A percentile compares a stretch with the other conserved stretches of the same genome.
These are phyloP conservation scores for Hemaris fuciformis DNA, from an alignment of 2,888 invertebrate species.

Conservation along the genomic window DNA sequence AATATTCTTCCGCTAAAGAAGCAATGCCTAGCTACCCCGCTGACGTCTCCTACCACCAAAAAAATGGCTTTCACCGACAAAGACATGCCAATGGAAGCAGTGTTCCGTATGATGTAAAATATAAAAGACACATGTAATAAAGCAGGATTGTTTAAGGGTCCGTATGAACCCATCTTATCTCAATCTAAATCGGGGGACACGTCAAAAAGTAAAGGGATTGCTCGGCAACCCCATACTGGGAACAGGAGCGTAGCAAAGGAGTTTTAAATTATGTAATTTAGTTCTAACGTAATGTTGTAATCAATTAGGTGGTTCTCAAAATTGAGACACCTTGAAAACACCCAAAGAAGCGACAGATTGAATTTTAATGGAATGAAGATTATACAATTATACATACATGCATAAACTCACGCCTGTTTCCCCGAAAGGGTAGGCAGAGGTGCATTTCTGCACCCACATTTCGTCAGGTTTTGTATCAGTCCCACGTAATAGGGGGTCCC, in stretches of 20 bases:
- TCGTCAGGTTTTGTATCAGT: no score
- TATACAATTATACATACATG: no score
- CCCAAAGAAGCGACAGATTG: no score
- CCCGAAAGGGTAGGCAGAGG: no score
- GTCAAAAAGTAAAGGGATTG: slow-evolving; percentile 16
- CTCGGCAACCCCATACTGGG: slow-evolving; percentile 24
- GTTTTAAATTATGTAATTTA: neutral
- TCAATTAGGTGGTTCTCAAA: no score
- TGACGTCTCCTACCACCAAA: neutral
- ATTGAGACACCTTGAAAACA: no score
- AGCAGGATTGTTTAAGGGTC: slow-evolving; percentile 4
- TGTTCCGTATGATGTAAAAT: slow-evolving; percentile 3
- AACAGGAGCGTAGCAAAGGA: neutral
- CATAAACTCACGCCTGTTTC: no score
- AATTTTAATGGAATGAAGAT: no score
- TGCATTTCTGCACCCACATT: no score
- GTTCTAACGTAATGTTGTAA: neutral
- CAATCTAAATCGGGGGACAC: slow-evolving; percentile 15
- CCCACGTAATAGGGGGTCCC: no score
- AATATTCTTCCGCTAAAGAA: no score
- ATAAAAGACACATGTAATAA: slow-evolving; percentile 6
- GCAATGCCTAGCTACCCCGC: no score
- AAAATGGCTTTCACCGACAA: neutral
- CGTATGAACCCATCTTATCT: slow-evolving; percentile 12
- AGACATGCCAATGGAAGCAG: neutral